Percentiles rank a stretch among this genome's conserved stretches.
These are phyloP conservation scores for Cyanistes caeruleus DNA, from an alignment of 2,113 vertebrate species.

Conservation along the genomic window DNA sequence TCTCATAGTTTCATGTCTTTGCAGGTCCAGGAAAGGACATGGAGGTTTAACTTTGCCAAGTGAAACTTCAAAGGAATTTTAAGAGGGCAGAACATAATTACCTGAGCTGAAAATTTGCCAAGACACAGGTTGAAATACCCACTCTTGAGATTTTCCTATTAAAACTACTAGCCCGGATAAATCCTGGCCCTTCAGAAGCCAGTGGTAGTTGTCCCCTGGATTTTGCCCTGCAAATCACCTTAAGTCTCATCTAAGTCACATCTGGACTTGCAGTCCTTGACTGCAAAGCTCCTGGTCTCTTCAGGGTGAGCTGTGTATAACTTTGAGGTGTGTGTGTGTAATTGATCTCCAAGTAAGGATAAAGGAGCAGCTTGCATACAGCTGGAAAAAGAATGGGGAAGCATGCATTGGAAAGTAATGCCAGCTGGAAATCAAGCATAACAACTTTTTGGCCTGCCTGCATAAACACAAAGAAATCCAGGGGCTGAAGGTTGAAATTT, in stretches of 20 bases:
- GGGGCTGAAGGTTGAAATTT: not conserved
- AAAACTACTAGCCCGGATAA: not conserved
- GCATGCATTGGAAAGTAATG: not conserved
- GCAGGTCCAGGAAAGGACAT: not conserved
- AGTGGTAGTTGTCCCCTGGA: not conserved
- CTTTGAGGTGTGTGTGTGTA: not conserved
- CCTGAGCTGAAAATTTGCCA: constrained; percentile 1
- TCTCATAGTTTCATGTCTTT: not conserved
- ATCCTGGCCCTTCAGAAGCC: not conserved
- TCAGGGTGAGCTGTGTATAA: not conserved
- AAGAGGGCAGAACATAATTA: not conserved
- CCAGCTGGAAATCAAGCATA: not conserved
- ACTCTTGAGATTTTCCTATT: not conserved
- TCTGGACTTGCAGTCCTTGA: not conserved
- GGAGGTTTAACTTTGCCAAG: not conserved
- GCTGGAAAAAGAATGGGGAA: not conserved
- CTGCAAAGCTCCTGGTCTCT: not conserved
- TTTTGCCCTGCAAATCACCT: not conserved
- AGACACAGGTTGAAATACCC: not conserved
- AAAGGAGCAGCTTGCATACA: not conserved
- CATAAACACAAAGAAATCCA: not conserved
- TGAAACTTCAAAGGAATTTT: constrained; percentile 7
- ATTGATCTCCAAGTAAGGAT: not conserved
- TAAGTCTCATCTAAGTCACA: not conserved
- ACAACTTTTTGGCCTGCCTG: not conserved